Evolutionary conservation across 1,140 invertebrate genomes (phyloP).

Genomic region (Hyles vespertilio): DNA sequence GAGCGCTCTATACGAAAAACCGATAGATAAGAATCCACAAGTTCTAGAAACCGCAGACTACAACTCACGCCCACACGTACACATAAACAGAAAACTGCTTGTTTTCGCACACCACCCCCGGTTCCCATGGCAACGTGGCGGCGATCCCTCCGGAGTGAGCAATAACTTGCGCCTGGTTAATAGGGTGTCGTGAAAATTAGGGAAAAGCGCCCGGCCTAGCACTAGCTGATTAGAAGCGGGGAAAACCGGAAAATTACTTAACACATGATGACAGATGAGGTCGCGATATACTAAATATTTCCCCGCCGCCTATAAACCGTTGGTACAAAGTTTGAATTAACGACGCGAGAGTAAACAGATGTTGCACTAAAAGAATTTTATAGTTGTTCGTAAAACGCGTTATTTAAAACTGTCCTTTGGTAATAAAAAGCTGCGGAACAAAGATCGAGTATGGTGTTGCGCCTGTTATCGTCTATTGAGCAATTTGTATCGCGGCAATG

Average conservation of each 20-base stretch:
- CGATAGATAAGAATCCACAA: conserved; percentile 56
- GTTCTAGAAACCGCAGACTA: conserved; percentile 50
- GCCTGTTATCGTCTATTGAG: conserved; percentile 32
- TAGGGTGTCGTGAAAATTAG: conserved; percentile 64
- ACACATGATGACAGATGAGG: conserved; percentile 51
- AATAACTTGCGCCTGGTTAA: conserved; percentile 62
- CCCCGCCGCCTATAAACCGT: conserved; percentile 42
- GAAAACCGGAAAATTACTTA: conserved; percentile 59
- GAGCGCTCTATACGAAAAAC: conserved; percentile 32
- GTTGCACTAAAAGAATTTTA: conserved; percentile 56
- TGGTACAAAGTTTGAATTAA: conserved; percentile 59
- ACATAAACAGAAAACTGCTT: conserved; percentile 37
- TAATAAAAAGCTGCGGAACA: conserved; percentile 18
- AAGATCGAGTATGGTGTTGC: conserved; percentile 17
- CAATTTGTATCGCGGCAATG: conserved; percentile 19
- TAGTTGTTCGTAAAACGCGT: conserved; percentile 31
- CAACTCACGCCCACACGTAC: conserved; percentile 31
- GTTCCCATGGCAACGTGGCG: conserved; percentile 39
- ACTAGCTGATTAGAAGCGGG: conserved; percentile 53
- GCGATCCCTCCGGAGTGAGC: conserved; percentile 47
- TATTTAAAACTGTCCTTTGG: conserved; percentile 29
- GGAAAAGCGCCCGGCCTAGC: conserved; percentile 45
- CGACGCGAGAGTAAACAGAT: conserved; percentile 55
- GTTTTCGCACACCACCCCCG: conserved; percentile 37
- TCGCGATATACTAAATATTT: conserved; percentile 59